Base-by-base conservation (phyloP, 37 sponge, comb jelly and placozoan species). In the Ianthella basta region DNA sequence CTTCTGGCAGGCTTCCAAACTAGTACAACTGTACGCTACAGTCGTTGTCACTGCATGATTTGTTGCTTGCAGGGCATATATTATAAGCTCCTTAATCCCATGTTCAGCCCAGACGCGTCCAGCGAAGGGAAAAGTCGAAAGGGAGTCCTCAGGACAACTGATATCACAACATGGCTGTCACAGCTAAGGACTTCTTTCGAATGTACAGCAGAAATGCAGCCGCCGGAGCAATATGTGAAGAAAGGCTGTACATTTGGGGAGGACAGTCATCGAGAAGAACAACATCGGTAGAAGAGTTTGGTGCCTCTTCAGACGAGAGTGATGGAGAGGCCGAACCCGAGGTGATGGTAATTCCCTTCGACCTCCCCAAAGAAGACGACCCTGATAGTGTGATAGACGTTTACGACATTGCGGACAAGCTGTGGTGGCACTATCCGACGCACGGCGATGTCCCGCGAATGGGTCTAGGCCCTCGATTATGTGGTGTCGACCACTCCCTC, bases 211-310 rank as follows among this genome's bases (percentile, higher is more conserved):
- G 91, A 59, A 84, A 91, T 61, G 91, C 65, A 0, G 91, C 88
- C 18, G 87, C 88, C 72, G 91, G 81, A 19, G 88, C 53, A 14
- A 37, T 90, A 0, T 32, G 74, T 29, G 78, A 80, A 12, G 66
- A 56, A 23, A 80, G 61, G 41, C 30, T 91, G 41, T 91, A 85
- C 66, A n/a, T 91, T 1, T 91, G 91, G 91, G 91, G 91, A 50
- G 91, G 91, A 20, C 59, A 91, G 33, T 44, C 38, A 0, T 64
- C 65, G 23, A 44, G 50, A 44, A 44, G 50, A 8, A 8, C 6
- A 44, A 44, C 50, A 8, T 10, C 3, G 8, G 50, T 10, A 44
- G 57, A 23, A n/a, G 37, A 65, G 59, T 41, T 36, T 36, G 50
- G 50, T 8, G 3, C 50, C 50, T 3, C 3, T 44, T 44, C 50